Evolutionary conservation across 1,140 invertebrate genomes (phyloP).

Genomic region (Centruroides vittatus): DNA sequence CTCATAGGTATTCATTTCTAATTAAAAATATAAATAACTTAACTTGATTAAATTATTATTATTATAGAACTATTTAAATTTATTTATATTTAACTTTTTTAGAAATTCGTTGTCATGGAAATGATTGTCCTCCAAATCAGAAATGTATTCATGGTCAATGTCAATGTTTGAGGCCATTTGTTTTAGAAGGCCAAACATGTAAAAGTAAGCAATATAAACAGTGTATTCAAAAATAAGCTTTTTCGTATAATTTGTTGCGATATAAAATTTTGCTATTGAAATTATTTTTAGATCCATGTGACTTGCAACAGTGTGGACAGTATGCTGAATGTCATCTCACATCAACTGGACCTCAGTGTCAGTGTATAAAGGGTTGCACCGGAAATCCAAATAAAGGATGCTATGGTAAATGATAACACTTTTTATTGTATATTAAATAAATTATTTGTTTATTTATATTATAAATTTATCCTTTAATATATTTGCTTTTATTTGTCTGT

Average conservation of each 20-base stretch:
- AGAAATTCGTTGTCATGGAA: constrained; percentile 46
- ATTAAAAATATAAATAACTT: background rate
- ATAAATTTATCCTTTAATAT: no score
- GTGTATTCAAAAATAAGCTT: no score
- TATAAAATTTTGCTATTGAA: background rate
- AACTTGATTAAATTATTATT: background rate
- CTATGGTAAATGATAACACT: constrained; percentile 11
- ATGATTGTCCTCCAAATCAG: constrained; percentile 69
- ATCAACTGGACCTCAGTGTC: constrained; percentile 16
- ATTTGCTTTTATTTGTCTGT: no score
- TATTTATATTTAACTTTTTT: background rate
- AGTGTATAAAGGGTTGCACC: constrained; percentile 18
- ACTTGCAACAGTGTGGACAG: constrained; percentile 20
- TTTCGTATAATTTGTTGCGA: no score
- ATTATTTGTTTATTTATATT: no score
- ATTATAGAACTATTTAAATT: background rate
- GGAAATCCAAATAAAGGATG: constrained; percentile 22
- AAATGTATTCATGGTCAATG: constrained; percentile 55
- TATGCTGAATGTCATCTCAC: constrained; percentile 18
- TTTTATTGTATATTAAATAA: no score
- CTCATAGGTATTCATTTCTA: constrained; percentile 6
- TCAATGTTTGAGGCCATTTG: constrained; percentile 18
- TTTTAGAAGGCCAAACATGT: constrained; percentile 19
- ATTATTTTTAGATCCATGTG: constrained; percentile 19
- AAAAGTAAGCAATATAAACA: constrained; percentile 16